Base-by-base conservation (phyloP, 2,113 vertebrate species). In the Paralichthys olivaceus region DNA sequence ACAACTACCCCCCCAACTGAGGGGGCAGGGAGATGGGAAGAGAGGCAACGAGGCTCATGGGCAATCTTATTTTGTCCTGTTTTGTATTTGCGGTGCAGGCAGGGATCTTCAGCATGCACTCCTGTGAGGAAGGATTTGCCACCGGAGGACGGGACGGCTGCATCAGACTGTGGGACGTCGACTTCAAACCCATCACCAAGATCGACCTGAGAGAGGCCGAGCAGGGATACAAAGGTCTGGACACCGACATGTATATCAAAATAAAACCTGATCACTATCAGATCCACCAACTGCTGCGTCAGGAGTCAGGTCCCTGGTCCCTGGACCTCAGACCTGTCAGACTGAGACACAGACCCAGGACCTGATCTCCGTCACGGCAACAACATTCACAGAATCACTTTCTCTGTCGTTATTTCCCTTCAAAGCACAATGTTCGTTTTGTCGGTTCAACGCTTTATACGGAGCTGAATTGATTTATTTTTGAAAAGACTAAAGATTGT, bases 131-230 rank as follows among this genome's bases (percentile, higher is more conserved):
- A 90, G 97, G 97, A 22, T 99, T 99, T 72, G 97, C 96, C 75
- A 99, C 97, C 0, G 98, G 98, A 62, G 97, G 97, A 7, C 94
- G 97, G 81, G 98, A 99, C 49, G 97, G 98, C 63, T 99, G 97
- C 84, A 96, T 99, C 82, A 91, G 98, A 5, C 79, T 99, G 61
- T 99, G 98, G 98, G 97, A 99, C 65, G 94, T 92, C 0, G 97
- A 98, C 80, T 99, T 99, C 93, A 99, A 99, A 87, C 95, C 97
- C 84, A 99, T 99, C 90, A 98, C 97, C 85, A 99, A 97, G 95
- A 99, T 99, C 80, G 97, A 99, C 93, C 95, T 99, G 91, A 94
- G 96, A 79, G 97, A 99, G 90, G 95, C 95, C 7, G 97, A 98
- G 63, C 97, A 99, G 90, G 97, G 98, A 72, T 99, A 99, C 92